Evolutionary conservation across 37 sponge, comb jelly and placozoan genomes (phyloP), one percentile per base, ranked within the genome.

Genomic region (Geodia barretti): DNA sequence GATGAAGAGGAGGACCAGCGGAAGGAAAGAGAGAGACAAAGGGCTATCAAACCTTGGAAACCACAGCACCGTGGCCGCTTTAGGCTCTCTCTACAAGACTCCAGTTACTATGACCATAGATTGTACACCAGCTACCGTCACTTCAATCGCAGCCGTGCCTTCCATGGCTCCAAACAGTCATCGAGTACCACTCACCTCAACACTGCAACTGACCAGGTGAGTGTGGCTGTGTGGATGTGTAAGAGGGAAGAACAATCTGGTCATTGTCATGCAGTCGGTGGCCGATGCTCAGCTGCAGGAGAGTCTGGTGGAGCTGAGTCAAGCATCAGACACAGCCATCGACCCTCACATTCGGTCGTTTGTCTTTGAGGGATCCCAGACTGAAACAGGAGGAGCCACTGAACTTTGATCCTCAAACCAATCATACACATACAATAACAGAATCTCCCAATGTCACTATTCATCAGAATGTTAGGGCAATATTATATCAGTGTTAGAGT

Each of bases 281-380:
- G 85, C 71, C 35, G 77, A 72, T 71, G 19, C 69, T 42, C 70
- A 84, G 71, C 31, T 35, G 41, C 78, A 84, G 24, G 78, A 69
- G 20, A 84, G 71, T 28, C 43, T 77, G 9, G 85, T 74, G 41
- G 85, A 84, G 43, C 64, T 84, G 33, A 75, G 72, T 38, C 78
- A 77, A 24, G 31, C 72, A 28, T 74, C 74, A 40, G 78, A 77
- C 17, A 30, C 62, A 35, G 32, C 28, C 41, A 39, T 77, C 5
- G 85, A 84, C 62, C 85, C 85, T 28, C 85, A 78, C 32, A 47
- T 62, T 11, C 60, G 85, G 2, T 76, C 77, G 33, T 68, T 84
- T 37, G 72, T 84, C 26, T 84, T 77, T 38, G 78, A 84, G 24
- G 70, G 43, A 0, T 84, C 78, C 20, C 78, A 84, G 29, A 64